These are phyloP conservation scores for Drosophila rubida DNA, from an alignment of 2,888 invertebrate genomes.

Conservation along the genomic window DNA sequence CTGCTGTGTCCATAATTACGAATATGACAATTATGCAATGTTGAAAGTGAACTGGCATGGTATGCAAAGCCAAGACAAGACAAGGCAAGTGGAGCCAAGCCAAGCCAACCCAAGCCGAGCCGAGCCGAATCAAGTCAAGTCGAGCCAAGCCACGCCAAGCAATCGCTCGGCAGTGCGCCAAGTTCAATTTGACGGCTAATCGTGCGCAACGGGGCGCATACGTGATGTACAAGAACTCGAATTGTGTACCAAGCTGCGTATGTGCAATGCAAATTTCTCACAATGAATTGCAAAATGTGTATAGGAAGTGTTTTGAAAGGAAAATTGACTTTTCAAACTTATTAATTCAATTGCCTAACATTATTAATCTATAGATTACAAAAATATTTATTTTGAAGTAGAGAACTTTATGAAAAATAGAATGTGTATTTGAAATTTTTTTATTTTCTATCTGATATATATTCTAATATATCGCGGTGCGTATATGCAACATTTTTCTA, in stretches of 20 bases:
- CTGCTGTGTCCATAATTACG: conserved; percentile 58
- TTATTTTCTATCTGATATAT: neutral
- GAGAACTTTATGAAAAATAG: neutral
- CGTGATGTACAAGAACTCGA: conserved; percentile 54
- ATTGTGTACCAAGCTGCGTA: conserved; percentile 7
- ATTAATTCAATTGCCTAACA: too few species aligned
- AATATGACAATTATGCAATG: conserved; percentile 70
- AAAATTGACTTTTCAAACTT: neutral
- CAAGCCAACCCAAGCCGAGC: conserved; percentile 4
- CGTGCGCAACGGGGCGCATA: conserved; percentile 52
- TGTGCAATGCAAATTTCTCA: conserved; percentile 9
- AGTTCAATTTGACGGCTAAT: conserved; percentile 57
- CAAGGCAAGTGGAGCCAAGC: neutral
- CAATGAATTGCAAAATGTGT: neutral
- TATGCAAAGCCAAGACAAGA: neutral
- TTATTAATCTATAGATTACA: too few species aligned
- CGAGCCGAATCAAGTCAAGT: neutral
- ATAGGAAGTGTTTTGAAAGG: neutral
- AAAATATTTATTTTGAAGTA: neutral
- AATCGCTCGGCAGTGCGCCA: conserved; percentile 58
- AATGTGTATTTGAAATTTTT: neutral
- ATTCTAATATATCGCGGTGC: neutral
- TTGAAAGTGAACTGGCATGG: conserved; percentile 36
- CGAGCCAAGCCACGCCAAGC: neutral
- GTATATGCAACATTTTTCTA: neutral